Evolutionary conservation across 1,140 invertebrate species (phyloP), one percentile per base, ranked within the genome.

Genomic region (Tyrophagus putrescentiae): DNA sequence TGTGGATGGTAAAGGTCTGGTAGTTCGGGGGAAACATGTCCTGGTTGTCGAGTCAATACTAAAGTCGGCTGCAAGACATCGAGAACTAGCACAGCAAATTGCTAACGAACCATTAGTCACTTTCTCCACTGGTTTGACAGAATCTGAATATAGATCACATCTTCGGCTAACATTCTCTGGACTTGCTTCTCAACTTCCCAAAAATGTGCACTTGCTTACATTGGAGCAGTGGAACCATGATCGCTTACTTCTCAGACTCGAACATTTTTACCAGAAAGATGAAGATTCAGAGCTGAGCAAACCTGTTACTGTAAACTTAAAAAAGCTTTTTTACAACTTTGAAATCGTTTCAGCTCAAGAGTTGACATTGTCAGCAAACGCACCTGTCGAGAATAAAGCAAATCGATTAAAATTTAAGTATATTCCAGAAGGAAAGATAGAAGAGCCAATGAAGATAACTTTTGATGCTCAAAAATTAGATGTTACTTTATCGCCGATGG

Each of bases 141-240:
- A 59, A 36, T 21, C 52, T 32, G 13, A 61, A 52, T 42, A 53
- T 52, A 32, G 16, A n/a, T 5, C 13, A 9, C 7, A 44, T 32
- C 1, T 32, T 32, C 9, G 48, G 5, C 31, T 5, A 67, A 68
- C 77, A 80, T 69, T 54, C 67, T 72, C 65, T 64, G 77, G 70
- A 31, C 60, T 81, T 34, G 67, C 65, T 0, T 66, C 65, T 25
- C 64, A 71, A 4, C 67, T 96, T 0, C 89, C 90, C 0, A 65
- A 72, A 11, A 87, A 89, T 68, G 78, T 95, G 0, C 82, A 91
- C 64, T 71, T 96, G 21, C 71, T 96, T 25, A 92, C 89, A 5
- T 70, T 94, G 54, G 88, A 94, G 69, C 83, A 85, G 6, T 86
- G 85, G 80, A 80, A 80, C 50, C 76, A 75, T 13, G 73, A 72